Percentiles rank a stretch among this genome's conserved stretches.
These are phyloP conservation scores for Volucella inanis DNA, from an alignment of 2,888 invertebrate species.

Conservation along the genomic window DNA sequence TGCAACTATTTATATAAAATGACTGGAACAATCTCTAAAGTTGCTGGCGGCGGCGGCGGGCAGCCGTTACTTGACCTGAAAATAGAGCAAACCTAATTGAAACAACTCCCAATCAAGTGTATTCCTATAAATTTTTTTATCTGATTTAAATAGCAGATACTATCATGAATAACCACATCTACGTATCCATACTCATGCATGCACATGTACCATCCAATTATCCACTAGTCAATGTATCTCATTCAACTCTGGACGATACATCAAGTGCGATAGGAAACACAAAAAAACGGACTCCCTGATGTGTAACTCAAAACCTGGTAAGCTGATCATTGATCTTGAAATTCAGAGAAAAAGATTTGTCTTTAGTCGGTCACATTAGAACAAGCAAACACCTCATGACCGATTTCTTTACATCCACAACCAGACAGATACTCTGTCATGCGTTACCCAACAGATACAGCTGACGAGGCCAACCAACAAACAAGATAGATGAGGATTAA, in stretches of 20 bases:
- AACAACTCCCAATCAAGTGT: conserved; percentile 5
- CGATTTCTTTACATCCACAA: conserved; percentile 5
- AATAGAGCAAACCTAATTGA: conserved; percentile 56
- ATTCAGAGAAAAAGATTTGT: conserved; percentile 30
- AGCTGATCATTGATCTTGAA: conserved; percentile 68
- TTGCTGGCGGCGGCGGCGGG: background rate
- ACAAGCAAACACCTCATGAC: conserved; percentile 14
- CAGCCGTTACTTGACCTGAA: conserved; percentile 51
- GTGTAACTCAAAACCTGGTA: conserved; percentile 52
- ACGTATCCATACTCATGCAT: background rate
- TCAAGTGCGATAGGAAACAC: background rate
- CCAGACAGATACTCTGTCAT: conserved; percentile 34
- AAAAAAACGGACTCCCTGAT: conserved; percentile 47
- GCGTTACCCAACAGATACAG: conserved; percentile 3
- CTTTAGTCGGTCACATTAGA: conserved; percentile 32
- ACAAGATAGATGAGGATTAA: conserved; percentile 5
- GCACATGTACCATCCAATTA: conserved; percentile 22
- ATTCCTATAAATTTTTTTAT: conserved; percentile 46
- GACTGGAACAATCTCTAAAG: background rate
- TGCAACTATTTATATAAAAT: conserved; percentile 7
- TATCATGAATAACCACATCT: background rate
- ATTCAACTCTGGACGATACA: conserved; percentile 6
- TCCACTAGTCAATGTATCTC: background rate
- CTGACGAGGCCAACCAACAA: no score
- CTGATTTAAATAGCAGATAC: conserved; percentile 54